Base-by-base conservation (phyloP, 2,113 vertebrate genomes). In the Heloderma charlesbogerti region DNA sequence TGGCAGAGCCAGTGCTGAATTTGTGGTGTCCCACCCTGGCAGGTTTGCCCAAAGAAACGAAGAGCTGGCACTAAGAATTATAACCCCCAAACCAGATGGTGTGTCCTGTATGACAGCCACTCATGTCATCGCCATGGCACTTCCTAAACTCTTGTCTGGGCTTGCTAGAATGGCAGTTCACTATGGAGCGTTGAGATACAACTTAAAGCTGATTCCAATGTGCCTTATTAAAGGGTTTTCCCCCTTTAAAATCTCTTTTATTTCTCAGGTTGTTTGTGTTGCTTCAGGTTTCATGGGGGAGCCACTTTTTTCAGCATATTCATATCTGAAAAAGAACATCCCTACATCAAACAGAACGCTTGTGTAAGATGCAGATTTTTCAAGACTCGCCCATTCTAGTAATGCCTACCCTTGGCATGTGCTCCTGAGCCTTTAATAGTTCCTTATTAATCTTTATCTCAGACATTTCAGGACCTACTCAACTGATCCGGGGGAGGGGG, bases 1-100 rank as follows among this genome's bases (percentile, higher is more conserved):
- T 88, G 90, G 90, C 54, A 86, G 92, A 84, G 82, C 69, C 91
- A 89, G 75, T 90, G 66, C 0, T 0, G 45, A 15, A 88, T 69
- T 84, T 94, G 84, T 80, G 79, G 91, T 94, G 87, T 92, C 45
- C 82, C 60, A 4, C 20, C 16, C 60, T 86, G 90, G n/a, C 31
- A 37, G 22, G 48, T 27, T 34, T 88, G 66, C 87, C 91, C 92
- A 90, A 91, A 95, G 89, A 88, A 88, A 90, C 79, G 13, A 88
- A 63, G 77, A 93, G 63, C 60, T 92, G 90, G 84, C 75, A 80
- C 90, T 91, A 94, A 91, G 25, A 63, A 60, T 43, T 0, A 1
- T 54, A 85, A 81, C 90, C 57, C 43, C 78, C 94, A 77, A 92
- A 90, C 88, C 0, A 0, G 3, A 72, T 86, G 71, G 81, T 66